A percentile compares a stretch with the other conserved stretches of the same genome.
phyloP scores from a whole-genome alignment of 2,888 invertebrate species.

The Lydus trimaculatus region DNA sequence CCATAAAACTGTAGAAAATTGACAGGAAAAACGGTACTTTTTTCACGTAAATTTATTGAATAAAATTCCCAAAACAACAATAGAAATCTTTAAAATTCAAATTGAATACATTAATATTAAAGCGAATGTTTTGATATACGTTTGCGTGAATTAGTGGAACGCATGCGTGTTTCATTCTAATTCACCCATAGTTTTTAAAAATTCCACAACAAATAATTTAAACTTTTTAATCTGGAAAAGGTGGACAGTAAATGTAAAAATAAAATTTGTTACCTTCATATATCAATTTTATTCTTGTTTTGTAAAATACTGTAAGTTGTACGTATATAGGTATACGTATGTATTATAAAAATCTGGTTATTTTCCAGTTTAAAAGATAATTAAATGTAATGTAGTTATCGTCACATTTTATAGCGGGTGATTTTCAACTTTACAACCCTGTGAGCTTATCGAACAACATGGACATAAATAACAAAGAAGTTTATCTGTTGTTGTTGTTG shows the following conservation, averaged over 20 bases:
- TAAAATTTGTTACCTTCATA: background rate
- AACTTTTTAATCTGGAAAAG: background rate
- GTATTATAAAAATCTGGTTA: slow-evolving; percentile 5
- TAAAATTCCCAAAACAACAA: background rate
- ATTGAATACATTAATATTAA: too few relatives aligned
- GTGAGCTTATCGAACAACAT: slow-evolving; percentile 26
- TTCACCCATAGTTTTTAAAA: background rate
- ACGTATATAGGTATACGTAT: too few relatives aligned
- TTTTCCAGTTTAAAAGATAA: slow-evolving; percentile 15
- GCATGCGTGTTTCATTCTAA: background rate
- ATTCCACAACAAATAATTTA: too few relatives aligned
- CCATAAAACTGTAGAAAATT: background rate
- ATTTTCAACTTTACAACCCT: slow-evolving; percentile 29
- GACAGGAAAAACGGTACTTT: background rate
- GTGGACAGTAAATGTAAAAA: background rate
- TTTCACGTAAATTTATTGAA: background rate
- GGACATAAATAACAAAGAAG: slow-evolving; percentile 17
- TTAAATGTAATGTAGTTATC: slow-evolving; percentile 37
- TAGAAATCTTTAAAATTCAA: background rate
- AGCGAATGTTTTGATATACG: background rate
- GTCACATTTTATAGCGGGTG: slow-evolving; percentile 27
- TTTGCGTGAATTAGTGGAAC: background rate
- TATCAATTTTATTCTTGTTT: background rate
- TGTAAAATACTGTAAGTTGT: background rate
- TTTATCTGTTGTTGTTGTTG: background rate